These are phyloP conservation scores for Bungarus multicinctus DNA, from an alignment of 2,113 vertebrate species.

Conservation along the genomic window DNA sequence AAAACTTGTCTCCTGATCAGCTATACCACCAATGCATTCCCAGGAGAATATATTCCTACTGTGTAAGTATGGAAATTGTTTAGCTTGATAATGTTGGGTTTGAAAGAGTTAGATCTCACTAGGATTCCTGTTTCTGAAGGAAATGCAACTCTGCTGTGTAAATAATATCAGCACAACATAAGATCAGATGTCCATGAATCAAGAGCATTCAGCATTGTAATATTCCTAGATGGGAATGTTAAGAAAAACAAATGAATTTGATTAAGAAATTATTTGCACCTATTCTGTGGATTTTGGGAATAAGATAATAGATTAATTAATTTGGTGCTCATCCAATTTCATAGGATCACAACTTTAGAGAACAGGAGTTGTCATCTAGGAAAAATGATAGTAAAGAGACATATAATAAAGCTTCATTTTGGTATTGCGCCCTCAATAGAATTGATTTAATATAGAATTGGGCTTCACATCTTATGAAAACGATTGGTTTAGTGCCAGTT, in stretches of 20 bases:
- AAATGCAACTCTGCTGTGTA: background rate
- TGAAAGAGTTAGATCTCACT: background rate
- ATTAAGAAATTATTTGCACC: background rate
- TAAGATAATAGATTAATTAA: background rate
- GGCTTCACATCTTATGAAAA: background rate
- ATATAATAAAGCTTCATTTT: too few relatives aligned
- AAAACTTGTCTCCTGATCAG: constrained; percentile 98
- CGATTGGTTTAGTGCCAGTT: background rate
- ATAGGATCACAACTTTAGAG: background rate
- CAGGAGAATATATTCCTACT: constrained; percentile 96
- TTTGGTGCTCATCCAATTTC: background rate
- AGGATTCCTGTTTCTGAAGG: background rate
- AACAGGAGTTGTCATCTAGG: background rate
- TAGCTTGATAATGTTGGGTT: background rate
- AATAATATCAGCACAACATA: background rate
- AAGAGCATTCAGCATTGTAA: background rate
- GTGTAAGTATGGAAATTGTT: constrained; percentile 81
- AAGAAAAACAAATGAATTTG: background rate
- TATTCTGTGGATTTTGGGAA: background rate
- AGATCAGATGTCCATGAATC: background rate
- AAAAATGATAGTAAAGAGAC: background rate
- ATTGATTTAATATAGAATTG: background rate
- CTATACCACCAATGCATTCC: constrained; percentile 98
- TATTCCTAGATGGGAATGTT: background rate
- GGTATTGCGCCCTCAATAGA: background rate